Base-by-base conservation (phyloP, 2,797 vertebrate genomes). In the Pogonophryne albipinna region DNA sequence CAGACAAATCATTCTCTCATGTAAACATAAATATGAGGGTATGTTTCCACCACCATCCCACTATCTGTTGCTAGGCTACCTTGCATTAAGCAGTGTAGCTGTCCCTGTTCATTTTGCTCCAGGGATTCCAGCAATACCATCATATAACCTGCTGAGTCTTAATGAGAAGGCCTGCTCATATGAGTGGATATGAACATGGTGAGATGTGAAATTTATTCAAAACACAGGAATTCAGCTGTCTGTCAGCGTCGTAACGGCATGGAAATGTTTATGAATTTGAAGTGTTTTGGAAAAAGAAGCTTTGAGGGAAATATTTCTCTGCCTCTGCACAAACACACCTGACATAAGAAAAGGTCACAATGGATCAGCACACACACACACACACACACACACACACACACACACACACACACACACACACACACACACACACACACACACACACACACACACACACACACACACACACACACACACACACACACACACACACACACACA, bases 1-100 rank as follows among this genome's bases (percentile, higher is more conserved):
- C 95, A 96, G 94, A 95, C 93, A 92, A 95, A 95, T 95, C 94
- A 94, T 95, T 95, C 94, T 95, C 91, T 95, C 93, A 95, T 95
- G 95, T 95, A 96, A 96, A 96, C 95, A 96, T 95, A 95, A 95
- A 95, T 96, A 95, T 94, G 93, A 94, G 94, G 94, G 94, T 94
- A 94, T 94, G 94, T 95, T 95, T 93, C 92, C 92, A 92, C 92
- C 90, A 80, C 92, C 93, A 90, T 94, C 88, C 91, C 84, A 92
- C 92, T 95, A 94, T 95, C 94, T 95, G 95, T 96, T 96, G 95
- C 95, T 96, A 96, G 95, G 95, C 94, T 96, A 95, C 95, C 93
- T 95, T 94, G 94, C 94, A 95, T 95, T 95, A 95, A 95, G 94
- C 92, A 93, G 93, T 94, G 94, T 95, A 93, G 92, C 94, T 95